Conservation (phyloP, 2,888 invertebrate species). For the Hymenopus coronatus region DNA sequence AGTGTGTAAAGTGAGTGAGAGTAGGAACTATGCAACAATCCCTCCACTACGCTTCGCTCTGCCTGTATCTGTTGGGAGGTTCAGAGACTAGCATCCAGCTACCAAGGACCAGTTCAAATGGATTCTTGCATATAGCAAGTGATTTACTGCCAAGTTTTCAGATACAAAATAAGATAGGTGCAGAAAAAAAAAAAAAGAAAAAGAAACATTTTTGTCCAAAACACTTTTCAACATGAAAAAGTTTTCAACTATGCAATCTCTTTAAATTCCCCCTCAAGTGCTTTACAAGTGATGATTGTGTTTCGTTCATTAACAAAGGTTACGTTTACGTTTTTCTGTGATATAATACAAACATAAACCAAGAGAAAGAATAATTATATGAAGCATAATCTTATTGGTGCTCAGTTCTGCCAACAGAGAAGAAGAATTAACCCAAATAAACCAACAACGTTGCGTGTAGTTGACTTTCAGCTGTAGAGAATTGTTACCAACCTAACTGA, state of each 20-base stretch:
- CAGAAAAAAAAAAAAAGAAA: neutral
- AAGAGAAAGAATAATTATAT: conserved; percentile 27
- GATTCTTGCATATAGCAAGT: conserved; percentile 36
- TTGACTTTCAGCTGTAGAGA: conserved; percentile 33
- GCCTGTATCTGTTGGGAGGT: neutral
- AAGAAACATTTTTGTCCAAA: conserved; percentile 22
- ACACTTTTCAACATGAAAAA: conserved; percentile 28
- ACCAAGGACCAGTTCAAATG: neutral
- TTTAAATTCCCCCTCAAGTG: conserved; percentile 41
- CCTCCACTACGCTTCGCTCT: neutral
- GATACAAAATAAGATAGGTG: neutral
- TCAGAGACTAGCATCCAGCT: neutral
- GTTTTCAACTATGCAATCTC: conserved; percentile 37
- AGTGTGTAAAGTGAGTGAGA: neutral
- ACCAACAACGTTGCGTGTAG: conserved; percentile 30
- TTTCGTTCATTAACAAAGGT: conserved; percentile 36
- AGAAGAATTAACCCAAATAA: conserved; percentile 25
- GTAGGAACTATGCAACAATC: neutral
- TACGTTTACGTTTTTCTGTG: conserved; percentile 40
- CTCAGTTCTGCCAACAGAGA: conserved; percentile 37
- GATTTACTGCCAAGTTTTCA: conserved; percentile 30
- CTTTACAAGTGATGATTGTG: conserved; percentile 40
- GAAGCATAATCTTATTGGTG: conserved; percentile 38
- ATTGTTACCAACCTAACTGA: conserved; percentile 19
- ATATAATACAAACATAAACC: conserved; percentile 38